Evolutionary conservation across 2,888 invertebrate genomes (phyloP).

Genomic region (Oligia latruncula): DNA sequence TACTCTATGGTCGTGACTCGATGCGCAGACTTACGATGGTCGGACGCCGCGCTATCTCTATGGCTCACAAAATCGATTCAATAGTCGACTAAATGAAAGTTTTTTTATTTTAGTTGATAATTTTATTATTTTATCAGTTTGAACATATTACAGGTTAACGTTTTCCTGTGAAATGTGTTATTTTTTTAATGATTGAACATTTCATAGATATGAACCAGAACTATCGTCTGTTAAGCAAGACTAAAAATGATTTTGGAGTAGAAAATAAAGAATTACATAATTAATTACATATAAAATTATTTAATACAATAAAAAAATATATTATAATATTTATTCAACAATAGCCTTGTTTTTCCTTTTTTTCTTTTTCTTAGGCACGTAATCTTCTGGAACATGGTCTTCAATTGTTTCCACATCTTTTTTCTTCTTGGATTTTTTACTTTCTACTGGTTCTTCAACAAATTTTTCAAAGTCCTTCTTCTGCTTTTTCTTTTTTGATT

Average conservation of each 20-base stretch:
- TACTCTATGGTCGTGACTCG: constrained; percentile 15
- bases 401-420: constrained; percentile 42
- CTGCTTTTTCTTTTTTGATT: constrained; percentile 70
- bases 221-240: too few species aligned
- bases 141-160: background rate
- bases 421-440: constrained; percentile 46
- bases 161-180: background rate
- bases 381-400: constrained; percentile 61
- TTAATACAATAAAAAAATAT: background rate
- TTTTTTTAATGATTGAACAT: background rate
- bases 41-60: background rate
- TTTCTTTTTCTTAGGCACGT: constrained; percentile 81
- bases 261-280: background rate
- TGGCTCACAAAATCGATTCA: background rate
- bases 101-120: background rate
- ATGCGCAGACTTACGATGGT: background rate
- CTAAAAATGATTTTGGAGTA: background rate
- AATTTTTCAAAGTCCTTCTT: constrained; percentile 52
- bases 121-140: background rate
- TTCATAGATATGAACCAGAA: background rate
- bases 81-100: constrained; percentile 31
- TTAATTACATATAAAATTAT: background rate
- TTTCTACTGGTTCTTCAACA: constrained; percentile 37
- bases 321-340: constrained; percentile 45
- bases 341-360: constrained; percentile 78